phyloP scores from a whole-genome alignment of 2,113 vertebrate species.

The Pogona vitticeps region DNA sequence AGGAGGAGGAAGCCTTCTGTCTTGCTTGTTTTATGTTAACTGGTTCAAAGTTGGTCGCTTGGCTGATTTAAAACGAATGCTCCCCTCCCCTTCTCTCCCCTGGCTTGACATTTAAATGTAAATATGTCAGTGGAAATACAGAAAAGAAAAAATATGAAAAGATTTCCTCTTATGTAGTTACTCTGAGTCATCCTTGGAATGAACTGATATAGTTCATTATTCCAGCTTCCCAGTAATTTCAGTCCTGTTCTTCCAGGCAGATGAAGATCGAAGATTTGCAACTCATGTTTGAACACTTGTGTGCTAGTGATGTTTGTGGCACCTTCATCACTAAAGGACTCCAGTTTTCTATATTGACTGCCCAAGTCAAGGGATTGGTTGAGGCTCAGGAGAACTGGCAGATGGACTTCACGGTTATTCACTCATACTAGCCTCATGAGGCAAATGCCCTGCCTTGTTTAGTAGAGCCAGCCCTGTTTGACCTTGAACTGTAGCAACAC shows the following conservation, averaged over 20 bases:
- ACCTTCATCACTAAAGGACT: constrained; percentile 5
- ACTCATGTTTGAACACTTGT: background rate
- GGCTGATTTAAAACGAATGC: constrained; percentile 45
- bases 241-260: background rate
- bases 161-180: constrained; percentile 1
- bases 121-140: background rate
- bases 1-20: constrained; percentile 55
- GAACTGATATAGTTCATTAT: constrained; percentile 6
- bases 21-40: constrained; percentile 53
- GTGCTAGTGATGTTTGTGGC: background rate
- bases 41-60: constrained; percentile 51
- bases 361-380: background rate
- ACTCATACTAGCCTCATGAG: too few species aligned
- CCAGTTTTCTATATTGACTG: background rate
- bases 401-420: too few species aligned
- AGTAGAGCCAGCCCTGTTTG: too few species aligned
- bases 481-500: too few species aligned
- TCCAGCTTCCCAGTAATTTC: background rate
- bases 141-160: constrained; percentile 28
- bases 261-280: constrained; percentile 20
- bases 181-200: background rate
- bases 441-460: too few species aligned
- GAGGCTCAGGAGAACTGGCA: background rate
- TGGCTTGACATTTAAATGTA: constrained; percentile 63
- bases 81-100: constrained; percentile 35